phyloP scores from a whole-genome alignment of 2,797 vertebrate genomes.

The Labeo calbasu region DNA sequence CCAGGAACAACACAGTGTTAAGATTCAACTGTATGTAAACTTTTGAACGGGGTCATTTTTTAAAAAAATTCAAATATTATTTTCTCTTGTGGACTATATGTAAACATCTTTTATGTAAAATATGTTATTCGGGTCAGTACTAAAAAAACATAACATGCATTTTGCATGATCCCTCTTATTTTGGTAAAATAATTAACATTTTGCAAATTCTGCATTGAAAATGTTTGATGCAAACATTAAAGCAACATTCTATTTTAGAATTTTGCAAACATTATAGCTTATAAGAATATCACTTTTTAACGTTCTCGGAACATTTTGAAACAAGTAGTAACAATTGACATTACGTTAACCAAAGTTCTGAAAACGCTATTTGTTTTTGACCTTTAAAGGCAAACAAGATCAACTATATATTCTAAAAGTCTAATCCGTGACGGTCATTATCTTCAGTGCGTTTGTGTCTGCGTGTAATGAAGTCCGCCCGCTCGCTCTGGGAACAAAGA shows the following conservation, averaged over 20 bases:
- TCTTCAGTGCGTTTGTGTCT: not conserved
- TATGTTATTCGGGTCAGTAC: too few species aligned
- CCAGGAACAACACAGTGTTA: too few species aligned
- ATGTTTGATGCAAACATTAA: not conserved
- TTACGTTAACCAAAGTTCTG: not conserved
- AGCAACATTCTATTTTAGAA: not conserved
- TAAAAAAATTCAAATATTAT: too few species aligned
- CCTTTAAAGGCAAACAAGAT: constrained; percentile 18
- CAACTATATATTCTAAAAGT: not conserved
- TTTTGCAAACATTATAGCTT: not conserved
- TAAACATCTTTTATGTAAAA: too few species aligned
- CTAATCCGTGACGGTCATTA: constrained; percentile 2
- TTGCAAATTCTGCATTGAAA: too few species aligned
- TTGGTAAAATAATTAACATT: too few species aligned
- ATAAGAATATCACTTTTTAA: not conserved
- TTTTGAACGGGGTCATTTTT: too few species aligned
- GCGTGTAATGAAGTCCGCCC: constrained; percentile 17
- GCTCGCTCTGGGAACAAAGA: constrained; percentile 38
- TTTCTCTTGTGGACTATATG: too few species aligned
- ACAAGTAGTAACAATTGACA: too few species aligned
- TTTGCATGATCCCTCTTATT: too few species aligned
- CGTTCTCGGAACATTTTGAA: not conserved
- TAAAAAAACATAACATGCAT: too few species aligned
- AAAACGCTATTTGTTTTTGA: not conserved
- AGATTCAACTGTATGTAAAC: too few species aligned